These are phyloP conservation scores for Cerastoderma edule DNA, from an alignment of 2,888 invertebrate genomes.

Conservation along the genomic window DNA sequence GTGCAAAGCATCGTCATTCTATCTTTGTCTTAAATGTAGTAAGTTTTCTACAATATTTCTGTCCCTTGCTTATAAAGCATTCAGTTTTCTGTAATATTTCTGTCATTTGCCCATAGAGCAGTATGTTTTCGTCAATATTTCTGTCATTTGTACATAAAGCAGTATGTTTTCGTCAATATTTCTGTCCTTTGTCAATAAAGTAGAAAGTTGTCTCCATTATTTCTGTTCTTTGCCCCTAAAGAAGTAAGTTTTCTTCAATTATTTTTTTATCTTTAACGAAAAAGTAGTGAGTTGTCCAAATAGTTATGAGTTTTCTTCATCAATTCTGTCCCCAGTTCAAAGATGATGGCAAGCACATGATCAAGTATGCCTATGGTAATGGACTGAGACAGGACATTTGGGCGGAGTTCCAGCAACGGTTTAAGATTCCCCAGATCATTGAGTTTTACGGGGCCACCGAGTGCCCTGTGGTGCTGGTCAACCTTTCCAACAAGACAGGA, in stretches of 20 bases:
- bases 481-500: slow-evolving; percentile 90
- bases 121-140: no score
- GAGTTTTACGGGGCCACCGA: slow-evolving; percentile 99
- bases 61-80: no score
- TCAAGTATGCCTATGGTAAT: slow-evolving; percentile 93
- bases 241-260: neutral
- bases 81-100: no score
- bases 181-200: no score
- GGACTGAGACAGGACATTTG: slow-evolving; percentile 97
- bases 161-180: no score
- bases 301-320: neutral
- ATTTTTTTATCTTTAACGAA: neutral
- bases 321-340: slow-evolving; percentile 53
- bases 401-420: slow-evolving; percentile 93
- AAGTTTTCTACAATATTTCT: no score
- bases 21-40: no score
- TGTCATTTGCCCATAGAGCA: no score
- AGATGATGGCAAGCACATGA: slow-evolving; percentile 81
- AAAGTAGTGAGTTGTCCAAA: neutral
- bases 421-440: slow-evolving; percentile 91
- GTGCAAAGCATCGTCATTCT: no score
- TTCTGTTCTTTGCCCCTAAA: no score
- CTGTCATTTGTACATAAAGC: no score
- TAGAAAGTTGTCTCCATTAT: no score
- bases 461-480: slow-evolving; percentile 98